These are phyloP conservation scores for Nysson spinosus DNA, from an alignment of 2,888 invertebrate species.

Conservation along the genomic window DNA sequence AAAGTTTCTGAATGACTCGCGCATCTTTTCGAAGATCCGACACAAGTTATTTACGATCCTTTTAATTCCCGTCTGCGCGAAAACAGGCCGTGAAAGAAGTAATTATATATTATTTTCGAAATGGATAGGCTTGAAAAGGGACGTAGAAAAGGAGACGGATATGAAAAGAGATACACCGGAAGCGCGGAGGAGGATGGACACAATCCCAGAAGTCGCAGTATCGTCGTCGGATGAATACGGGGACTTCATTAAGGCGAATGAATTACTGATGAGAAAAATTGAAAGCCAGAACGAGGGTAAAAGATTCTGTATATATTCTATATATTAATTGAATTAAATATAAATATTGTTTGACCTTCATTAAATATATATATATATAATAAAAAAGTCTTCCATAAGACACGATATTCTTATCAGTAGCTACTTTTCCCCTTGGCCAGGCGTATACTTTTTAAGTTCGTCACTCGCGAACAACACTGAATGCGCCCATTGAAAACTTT, in stretches of 20 bases:
- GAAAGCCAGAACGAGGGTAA: conserved; percentile 63
- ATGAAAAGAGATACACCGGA: conserved; percentile 17
- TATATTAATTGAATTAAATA: not conserved
- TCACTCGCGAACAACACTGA: conserved; percentile 10
- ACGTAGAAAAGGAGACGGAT: conserved; percentile 4
- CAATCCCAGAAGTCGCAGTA: too few relatives aligned
- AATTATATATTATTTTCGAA: conserved; percentile 19
- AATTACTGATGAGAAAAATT: conserved; percentile 58
- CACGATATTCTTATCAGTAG: not conserved
- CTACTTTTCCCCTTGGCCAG: not conserved
- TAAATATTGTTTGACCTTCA: too few relatives aligned
- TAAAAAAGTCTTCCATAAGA: not conserved
- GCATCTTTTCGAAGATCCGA: too few relatives aligned
- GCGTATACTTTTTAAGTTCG: not conserved
- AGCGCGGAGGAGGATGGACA: too few relatives aligned
- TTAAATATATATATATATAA: too few relatives aligned
- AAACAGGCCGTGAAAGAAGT: not conserved
- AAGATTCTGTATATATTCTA: conserved; percentile 16
- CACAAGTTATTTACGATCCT: too few relatives aligned
- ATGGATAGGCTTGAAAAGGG: conserved; percentile 17
- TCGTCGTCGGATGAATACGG: conserved; percentile 41
- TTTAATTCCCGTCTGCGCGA: too few relatives aligned
- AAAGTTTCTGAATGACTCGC: too few relatives aligned
- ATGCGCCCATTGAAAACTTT: conserved; percentile 31
- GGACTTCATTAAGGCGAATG: conserved; percentile 61